A percentile compares a stretch with the other conserved stretches of the same genome.
phyloP scores from a whole-genome alignment of 2,888 invertebrate genomes.

The Pemphredon lugubris region DNA sequence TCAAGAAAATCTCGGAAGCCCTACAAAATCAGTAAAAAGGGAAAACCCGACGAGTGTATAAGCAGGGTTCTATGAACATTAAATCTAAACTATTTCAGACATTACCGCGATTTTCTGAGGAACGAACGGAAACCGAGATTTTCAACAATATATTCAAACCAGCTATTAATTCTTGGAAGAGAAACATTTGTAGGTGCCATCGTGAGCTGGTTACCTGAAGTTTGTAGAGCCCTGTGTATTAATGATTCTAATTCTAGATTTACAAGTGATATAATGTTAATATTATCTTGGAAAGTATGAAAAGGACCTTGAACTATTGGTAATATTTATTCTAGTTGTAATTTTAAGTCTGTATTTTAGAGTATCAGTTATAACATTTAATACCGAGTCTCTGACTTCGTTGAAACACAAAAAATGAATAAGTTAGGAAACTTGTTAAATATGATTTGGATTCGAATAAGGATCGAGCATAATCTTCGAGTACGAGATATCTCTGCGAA shows the following conservation, averaged over 20 bases:
- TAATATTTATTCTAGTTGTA: conserved; percentile 76
- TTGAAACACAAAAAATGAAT: conserved; percentile 22
- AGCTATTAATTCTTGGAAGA: conserved; percentile 2
- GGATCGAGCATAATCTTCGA: conserved; percentile 21
- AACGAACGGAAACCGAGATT: not conserved
- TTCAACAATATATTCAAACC: not conserved
- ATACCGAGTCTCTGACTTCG: conserved; percentile 61
- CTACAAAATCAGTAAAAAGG: not conserved
- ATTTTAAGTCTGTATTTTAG: conserved; percentile 59
- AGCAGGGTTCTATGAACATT: conserved; percentile 7
- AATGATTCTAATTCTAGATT: conserved; percentile 66
- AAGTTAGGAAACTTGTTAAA: conserved; percentile 61
- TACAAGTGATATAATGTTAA: conserved; percentile 59
- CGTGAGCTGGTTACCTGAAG: not conserved
- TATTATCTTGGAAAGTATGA: conserved; percentile 70
- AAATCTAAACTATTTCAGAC: too few relatives aligned
- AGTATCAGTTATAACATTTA: conserved; percentile 52
- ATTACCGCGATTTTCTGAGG: too few relatives aligned
- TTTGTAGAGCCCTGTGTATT: conserved; percentile 53
- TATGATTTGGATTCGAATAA: conserved; percentile 42
- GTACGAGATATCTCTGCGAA: conserved; percentile 8
- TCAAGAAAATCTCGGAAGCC: conserved; percentile 3
- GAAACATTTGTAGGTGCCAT: not conserved
- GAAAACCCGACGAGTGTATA: not conserved
- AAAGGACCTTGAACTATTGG: conserved; percentile 68